Conservation (phyloP, 2,888 invertebrate species). For the Limulus polyphemus region DNA sequence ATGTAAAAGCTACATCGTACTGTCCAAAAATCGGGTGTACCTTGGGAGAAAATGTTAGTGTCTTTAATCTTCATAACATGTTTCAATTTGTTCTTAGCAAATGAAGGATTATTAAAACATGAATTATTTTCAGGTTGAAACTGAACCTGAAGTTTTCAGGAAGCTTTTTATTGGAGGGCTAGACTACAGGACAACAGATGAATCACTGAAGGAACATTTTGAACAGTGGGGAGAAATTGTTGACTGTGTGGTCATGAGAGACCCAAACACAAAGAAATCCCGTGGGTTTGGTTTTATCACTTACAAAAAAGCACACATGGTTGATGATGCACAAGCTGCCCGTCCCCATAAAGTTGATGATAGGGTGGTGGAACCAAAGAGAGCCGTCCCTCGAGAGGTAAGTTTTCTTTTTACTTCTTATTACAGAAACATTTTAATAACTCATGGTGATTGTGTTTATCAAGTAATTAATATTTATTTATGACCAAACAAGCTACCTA, state of each 20-base stretch:
- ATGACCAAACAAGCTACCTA: neutral
- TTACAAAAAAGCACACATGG: constrained; percentile 82
- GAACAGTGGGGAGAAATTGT: constrained; percentile 95
- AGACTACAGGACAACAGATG: constrained; percentile 85
- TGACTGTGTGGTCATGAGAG: constrained; percentile 94
- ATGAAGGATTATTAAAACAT: too few relatives aligned
- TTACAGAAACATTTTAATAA: neutral
- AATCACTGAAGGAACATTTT: constrained; percentile 69
- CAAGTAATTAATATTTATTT: constrained; percentile 2
- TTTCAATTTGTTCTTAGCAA: too few relatives aligned
- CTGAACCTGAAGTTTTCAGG: constrained; percentile 37
- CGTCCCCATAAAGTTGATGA: constrained; percentile 86
- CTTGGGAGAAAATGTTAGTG: too few relatives aligned
- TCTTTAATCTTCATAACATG: too few relatives aligned
- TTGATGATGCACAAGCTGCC: constrained; percentile 76
- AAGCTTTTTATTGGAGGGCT: constrained; percentile 92
- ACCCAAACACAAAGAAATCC: constrained; percentile 84
- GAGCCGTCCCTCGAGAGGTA: constrained; percentile 76
- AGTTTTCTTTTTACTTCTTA: constrained; percentile 16
- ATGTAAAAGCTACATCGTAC: too few relatives aligned
- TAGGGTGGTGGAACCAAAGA: constrained; percentile 87
- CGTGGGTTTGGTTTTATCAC: constrained; percentile 98
- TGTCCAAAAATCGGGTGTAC: too few relatives aligned
- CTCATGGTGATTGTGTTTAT: neutral
- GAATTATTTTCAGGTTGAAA: constrained; percentile 9